phyloP scores from a whole-genome alignment of 2,797 vertebrate genomes.

The Parambassis ranga region DNA sequence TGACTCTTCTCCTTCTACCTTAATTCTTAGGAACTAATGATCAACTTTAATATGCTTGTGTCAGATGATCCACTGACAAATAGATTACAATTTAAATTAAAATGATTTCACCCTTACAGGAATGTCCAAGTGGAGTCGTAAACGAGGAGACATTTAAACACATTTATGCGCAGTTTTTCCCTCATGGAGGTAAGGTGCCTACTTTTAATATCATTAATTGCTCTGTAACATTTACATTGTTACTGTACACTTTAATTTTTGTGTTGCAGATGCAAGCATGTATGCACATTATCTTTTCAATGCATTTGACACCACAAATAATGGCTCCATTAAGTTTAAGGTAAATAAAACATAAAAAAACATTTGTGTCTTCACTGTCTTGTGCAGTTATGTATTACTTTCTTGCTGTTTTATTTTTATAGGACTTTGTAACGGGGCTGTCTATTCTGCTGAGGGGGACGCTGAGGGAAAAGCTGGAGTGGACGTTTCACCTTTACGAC shows the following conservation, averaged over 20 bases:
- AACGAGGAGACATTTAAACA: constrained; percentile 98
- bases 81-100: too few relatives aligned
- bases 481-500: constrained; percentile 98
- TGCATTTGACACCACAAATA: constrained; percentile 92
- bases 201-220: background rate
- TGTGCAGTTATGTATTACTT: background rate
- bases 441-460: constrained; percentile 93
- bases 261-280: constrained; percentile 91
- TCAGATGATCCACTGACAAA: background rate
- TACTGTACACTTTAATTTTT: constrained; percentile 7
- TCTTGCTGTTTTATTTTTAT: background rate
- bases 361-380: background rate
- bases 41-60: background rate
- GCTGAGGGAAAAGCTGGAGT: constrained; percentile 93
- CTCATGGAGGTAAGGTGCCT: constrained; percentile 90
- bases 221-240: background rate
- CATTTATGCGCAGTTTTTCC: constrained; percentile 98
- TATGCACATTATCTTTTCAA: constrained; percentile 99
- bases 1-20: too few relatives aligned
- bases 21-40: too few relatives aligned
- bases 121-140: constrained; percentile 95
- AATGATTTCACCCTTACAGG: constrained; percentile 75
- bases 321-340: constrained; percentile 98
- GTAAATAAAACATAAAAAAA: constrained; percentile 66
- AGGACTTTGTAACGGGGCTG: constrained; percentile 97